These are phyloP conservation scores for Hypena proboscidalis DNA, from an alignment of 2,888 invertebrate species.

Conservation along the genomic window DNA sequence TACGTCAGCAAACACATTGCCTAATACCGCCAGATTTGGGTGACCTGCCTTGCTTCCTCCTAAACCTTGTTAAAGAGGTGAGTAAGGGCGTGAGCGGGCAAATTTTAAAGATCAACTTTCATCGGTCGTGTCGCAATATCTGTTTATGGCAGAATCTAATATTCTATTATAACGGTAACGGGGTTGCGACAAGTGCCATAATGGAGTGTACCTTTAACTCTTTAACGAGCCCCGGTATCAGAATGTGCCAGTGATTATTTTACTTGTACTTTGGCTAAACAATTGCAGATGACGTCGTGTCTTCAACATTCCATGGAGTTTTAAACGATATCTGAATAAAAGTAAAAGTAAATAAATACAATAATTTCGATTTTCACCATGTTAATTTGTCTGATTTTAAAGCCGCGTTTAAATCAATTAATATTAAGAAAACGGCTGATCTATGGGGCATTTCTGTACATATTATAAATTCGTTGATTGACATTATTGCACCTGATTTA, in stretches of 20 bases:
- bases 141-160: slow-evolving; percentile 74
- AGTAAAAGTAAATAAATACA: too few relatives aligned
- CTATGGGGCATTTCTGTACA: too few relatives aligned
- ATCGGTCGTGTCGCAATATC: slow-evolving; percentile 58
- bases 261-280: slow-evolving; percentile 32
- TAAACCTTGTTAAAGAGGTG: slow-evolving; percentile 18
- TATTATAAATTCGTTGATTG: too few relatives aligned
- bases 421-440: too few relatives aligned
- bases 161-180: slow-evolving; percentile 73
- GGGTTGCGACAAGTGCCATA: slow-evolving; percentile 62
- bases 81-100: slow-evolving; percentile 25
- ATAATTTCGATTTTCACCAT: too few relatives aligned
- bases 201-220: slow-evolving; percentile 61
- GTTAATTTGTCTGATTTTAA: too few relatives aligned
- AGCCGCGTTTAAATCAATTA: too few relatives aligned
- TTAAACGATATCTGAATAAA: slow-evolving; percentile 50
- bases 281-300: slow-evolving; percentile 45
- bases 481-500: too few relatives aligned
- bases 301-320: slow-evolving; percentile 44
- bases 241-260: slow-evolving; percentile 46
- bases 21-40: slow-evolving; percentile 45
- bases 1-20: slow-evolving; percentile 64
- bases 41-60: slow-evolving; percentile 43
- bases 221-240: slow-evolving; percentile 45
- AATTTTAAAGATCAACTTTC: slow-evolving; percentile 64